Evolutionary conservation across 2,888 invertebrate species (phyloP).

Genomic region (Agriopis leucophaearia): DNA sequence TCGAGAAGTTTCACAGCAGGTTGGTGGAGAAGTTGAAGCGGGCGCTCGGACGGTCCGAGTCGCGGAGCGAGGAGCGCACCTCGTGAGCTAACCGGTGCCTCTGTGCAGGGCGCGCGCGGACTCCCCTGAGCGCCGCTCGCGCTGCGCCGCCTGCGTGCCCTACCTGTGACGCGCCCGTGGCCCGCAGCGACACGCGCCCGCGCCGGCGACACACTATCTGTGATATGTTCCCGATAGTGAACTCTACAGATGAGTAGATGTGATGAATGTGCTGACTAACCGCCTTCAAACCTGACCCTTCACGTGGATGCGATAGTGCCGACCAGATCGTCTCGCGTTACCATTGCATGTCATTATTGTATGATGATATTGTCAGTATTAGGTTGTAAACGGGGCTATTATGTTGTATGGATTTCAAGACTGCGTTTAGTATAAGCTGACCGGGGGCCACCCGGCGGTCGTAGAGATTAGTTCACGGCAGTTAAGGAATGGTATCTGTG

Average conservation of each 20-base stretch:
- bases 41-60: conserved; percentile 88
- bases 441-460: conserved; percentile 14
- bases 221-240: conserved; percentile 75
- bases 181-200: conserved; percentile 35
- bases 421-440: conserved; percentile 78
- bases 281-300: conserved; percentile 63
- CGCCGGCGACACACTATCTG: conserved; percentile 68
- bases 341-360: conserved; percentile 68
- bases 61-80: conserved; percentile 79
- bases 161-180: conserved; percentile 73
- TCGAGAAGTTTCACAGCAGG: conserved; percentile 92
- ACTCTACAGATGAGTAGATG: conserved; percentile 73
- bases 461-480: conserved; percentile 60
- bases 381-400: conserved; percentile 68
- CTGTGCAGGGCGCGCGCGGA: conserved; percentile 83
- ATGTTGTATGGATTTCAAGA: conserved; percentile 76
- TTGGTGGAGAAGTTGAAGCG: conserved; percentile 92
- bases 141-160: conserved; percentile 81
- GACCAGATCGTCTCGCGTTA: conserved; percentile 37
- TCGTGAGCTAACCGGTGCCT: conserved; percentile 86
- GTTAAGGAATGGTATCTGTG: conserved; percentile 81
- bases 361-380: conserved; percentile 51
- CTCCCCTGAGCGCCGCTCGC: conserved; percentile 76
- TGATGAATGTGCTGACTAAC: conserved; percentile 70
- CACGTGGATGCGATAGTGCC: conserved; percentile 35